These are phyloP conservation scores for Tipula unca DNA, from an alignment of 2,888 invertebrate species.

Conservation along the genomic window DNA sequence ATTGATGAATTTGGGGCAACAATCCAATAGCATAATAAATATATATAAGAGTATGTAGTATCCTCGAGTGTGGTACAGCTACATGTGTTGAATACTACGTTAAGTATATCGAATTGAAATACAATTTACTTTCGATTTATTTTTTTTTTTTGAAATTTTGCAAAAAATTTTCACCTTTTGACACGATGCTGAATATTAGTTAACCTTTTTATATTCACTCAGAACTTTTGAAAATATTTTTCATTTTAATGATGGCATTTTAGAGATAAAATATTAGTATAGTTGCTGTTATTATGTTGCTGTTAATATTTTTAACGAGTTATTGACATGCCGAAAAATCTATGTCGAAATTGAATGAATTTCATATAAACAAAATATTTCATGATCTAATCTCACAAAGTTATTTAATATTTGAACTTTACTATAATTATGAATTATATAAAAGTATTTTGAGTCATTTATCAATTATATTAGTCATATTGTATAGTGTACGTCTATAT, in stretches of 20 bases:
- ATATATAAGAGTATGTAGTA: not conserved
- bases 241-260: not conserved
- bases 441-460: not conserved
- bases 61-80: not conserved
- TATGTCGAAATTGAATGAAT: not conserved
- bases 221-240: not conserved
- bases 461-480: not conserved
- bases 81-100: not conserved
- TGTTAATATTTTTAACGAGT: too few relatives aligned
- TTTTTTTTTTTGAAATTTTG: not conserved
- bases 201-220: not conserved
- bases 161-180: not conserved
- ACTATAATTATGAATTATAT: not conserved
- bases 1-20: not conserved
- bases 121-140: not conserved
- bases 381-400: not conserved
- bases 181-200: not conserved
- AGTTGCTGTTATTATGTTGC: too few relatives aligned
- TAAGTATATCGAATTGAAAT: not conserved
- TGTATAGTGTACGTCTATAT: not conserved
- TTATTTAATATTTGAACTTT: not conserved
- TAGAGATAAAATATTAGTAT: too few relatives aligned
- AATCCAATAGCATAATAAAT: not conserved
- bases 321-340: not conserved
- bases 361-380: not conserved